These are phyloP conservation scores for Clostera curtula DNA, from an alignment of 2,888 invertebrate species.

Conservation along the genomic window DNA sequence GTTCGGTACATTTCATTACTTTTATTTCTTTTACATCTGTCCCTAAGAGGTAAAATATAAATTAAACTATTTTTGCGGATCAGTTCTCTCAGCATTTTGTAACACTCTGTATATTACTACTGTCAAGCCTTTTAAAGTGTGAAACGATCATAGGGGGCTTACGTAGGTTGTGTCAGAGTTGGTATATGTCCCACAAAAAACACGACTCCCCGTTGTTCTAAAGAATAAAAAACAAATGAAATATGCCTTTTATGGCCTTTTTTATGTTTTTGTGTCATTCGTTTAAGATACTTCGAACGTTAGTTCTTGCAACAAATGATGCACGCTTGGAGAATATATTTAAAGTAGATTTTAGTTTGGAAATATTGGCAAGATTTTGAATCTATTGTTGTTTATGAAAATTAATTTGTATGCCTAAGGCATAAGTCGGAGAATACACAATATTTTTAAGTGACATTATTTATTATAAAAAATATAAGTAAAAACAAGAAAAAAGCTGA, in stretches of 20 bases:
- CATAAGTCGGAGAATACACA: no score
- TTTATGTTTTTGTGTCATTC: constrained; percentile 41
- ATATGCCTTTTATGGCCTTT: constrained; percentile 60
- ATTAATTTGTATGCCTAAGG: no score
- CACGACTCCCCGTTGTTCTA: constrained; percentile 70
- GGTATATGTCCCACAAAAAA: constrained; percentile 61
- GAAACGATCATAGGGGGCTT: constrained; percentile 53
- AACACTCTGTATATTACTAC: constrained; percentile 43
- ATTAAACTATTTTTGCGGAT: no score
- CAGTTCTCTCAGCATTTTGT: no score
- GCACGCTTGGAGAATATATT: constrained; percentile 23
- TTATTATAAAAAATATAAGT: constrained; percentile 20
- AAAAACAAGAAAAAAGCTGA: constrained; percentile 8
- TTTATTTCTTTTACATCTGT: no score
- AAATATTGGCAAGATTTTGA: no score
- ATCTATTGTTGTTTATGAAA: no score
- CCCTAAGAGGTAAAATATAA: no score
- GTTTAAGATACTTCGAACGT: background rate
- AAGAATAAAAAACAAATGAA: constrained; percentile 64
- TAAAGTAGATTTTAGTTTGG: constrained; percentile 22
- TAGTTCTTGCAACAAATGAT: no score
- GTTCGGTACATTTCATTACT: no score
- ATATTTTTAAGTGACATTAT: background rate
- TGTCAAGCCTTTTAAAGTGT: constrained; percentile 66
- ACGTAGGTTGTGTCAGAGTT: constrained; percentile 59